phyloP scores from a whole-genome alignment of 2,113 vertebrate genomes.

The Clarias magur region DNA sequence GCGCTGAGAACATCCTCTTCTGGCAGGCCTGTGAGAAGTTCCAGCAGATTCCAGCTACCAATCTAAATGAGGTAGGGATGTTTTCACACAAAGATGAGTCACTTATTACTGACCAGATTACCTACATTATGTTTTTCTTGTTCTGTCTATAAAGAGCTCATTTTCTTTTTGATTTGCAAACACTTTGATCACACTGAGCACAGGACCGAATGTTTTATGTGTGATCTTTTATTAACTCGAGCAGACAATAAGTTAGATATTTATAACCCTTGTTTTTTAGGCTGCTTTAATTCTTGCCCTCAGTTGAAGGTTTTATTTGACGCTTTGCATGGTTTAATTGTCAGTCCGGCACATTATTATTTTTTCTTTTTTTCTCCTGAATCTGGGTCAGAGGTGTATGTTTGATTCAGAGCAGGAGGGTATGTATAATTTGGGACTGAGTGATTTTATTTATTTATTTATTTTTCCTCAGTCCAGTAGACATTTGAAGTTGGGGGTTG shows the following conservation, averaged over 20 bases:
- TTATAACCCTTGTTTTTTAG: background rate
- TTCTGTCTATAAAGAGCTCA: background rate
- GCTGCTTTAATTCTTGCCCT: background rate
- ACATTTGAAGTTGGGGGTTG: no score
- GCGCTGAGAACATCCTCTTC: slow-evolving; percentile 84
- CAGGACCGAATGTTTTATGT: background rate
- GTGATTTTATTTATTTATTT: background rate
- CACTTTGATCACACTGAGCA: background rate
- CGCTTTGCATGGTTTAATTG: no score
- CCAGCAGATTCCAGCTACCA: slow-evolving; percentile 75
- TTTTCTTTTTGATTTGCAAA: background rate
- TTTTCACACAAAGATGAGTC: background rate
- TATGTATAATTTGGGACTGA: background rate
- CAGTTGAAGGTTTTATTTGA: background rate
- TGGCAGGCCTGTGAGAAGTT: slow-evolving; percentile 84
- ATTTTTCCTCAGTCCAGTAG: background rate
- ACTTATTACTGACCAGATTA: background rate
- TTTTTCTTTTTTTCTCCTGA: no score
- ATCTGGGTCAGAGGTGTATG: background rate
- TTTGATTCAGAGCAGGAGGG: background rate
- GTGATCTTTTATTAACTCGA: background rate
- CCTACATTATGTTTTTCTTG: background rate
- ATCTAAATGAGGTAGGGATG: slow-evolving; percentile 73
- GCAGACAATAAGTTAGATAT: background rate
- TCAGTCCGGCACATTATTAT: no score